A percentile compares a stretch with the other conserved stretches of the same genome.
Evolutionary conservation across 2,113 vertebrate species (phyloP).

Genomic region (Pica pica): DNA sequence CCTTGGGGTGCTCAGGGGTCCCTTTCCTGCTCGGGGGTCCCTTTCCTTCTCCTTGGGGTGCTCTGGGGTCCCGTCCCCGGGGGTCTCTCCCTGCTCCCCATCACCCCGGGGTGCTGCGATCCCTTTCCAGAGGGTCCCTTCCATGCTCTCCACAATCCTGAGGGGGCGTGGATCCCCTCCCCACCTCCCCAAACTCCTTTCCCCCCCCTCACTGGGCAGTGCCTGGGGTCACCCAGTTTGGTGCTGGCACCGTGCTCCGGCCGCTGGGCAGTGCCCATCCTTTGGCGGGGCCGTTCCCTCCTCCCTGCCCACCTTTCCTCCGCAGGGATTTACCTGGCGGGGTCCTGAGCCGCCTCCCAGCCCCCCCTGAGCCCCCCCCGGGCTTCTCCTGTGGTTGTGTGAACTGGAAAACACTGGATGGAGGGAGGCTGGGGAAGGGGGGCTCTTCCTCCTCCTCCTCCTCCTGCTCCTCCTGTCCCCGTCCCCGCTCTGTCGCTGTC

Average conservation of each 20-base stretch:
- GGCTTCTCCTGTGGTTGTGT: background rate
- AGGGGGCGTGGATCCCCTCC: background rate
- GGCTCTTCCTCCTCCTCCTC: background rate
- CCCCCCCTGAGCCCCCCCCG: background rate
- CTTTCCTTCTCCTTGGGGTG: background rate
- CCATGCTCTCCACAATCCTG: background rate
- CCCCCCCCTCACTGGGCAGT: rapidly evolving
- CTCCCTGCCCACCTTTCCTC: background rate
- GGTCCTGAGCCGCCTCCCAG: slow-evolving; percentile 35
- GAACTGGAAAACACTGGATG: background rate
- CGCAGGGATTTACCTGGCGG: slow-evolving; percentile 68
- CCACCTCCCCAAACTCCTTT: background rate
- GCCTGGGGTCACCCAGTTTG: background rate
- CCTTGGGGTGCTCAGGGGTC: no score
- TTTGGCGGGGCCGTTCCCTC: rapidly evolving
- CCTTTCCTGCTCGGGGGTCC: background rate
- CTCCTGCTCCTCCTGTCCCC: no score
- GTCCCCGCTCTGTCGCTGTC: no score
- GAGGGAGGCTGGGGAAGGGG: background rate
- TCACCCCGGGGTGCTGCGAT: background rate
- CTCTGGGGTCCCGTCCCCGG: background rate
- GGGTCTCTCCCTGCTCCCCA: background rate
- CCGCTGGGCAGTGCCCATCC: rapidly evolving
- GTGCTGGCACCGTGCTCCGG: no score
- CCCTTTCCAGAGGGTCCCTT: background rate